Evolutionary conservation across 2,888 invertebrate genomes (phyloP).

Genomic region (Thymelicus lineola): DNA sequence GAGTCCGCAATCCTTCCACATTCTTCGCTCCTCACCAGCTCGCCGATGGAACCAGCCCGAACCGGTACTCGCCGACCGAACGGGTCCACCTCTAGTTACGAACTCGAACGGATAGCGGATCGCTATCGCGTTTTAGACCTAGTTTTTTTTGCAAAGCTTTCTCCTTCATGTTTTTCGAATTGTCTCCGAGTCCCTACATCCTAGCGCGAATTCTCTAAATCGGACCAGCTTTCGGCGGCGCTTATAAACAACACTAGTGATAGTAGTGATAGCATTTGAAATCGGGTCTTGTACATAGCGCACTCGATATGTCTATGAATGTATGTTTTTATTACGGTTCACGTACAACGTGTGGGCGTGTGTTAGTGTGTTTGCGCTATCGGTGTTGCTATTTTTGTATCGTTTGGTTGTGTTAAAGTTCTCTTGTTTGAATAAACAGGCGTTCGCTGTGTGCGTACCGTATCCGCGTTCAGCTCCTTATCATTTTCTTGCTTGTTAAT

Average conservation of each 20-base stretch:
- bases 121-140: conserved; percentile 50
- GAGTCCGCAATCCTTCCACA: conserved; percentile 72
- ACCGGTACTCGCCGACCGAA: conserved; percentile 66
- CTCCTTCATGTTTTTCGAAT: conserved; percentile 52
- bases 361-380: conserved; percentile 83
- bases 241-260: conserved; percentile 63
- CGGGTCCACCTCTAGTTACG: conserved; percentile 51
- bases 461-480: conserved; percentile 78
- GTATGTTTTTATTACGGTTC: conserved; percentile 83
- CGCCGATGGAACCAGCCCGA: conserved; percentile 73
- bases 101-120: conserved; percentile 41
- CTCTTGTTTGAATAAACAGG: conserved; percentile 49
- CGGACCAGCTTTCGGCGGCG: conserved; percentile 49
- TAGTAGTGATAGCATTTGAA: conserved; percentile 66
- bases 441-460: conserved; percentile 59
- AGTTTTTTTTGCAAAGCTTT: conserved; percentile 63
- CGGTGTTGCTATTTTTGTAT: conserved; percentile 77
- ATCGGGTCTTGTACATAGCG: conserved; percentile 76
- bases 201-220: conserved; percentile 39
- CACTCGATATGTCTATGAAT: conserved; percentile 61
- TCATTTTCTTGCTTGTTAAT: conserved; percentile 71
- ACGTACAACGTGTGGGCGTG: conserved; percentile 79
- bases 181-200: conserved; percentile 38
- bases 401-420: conserved; percentile 55
- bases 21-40: conserved; percentile 59